Evolutionary conservation across 2,888 invertebrate species (phyloP), one percentile per base, ranked within the genome.

Genomic region (Cheilosia grossa): DNA sequence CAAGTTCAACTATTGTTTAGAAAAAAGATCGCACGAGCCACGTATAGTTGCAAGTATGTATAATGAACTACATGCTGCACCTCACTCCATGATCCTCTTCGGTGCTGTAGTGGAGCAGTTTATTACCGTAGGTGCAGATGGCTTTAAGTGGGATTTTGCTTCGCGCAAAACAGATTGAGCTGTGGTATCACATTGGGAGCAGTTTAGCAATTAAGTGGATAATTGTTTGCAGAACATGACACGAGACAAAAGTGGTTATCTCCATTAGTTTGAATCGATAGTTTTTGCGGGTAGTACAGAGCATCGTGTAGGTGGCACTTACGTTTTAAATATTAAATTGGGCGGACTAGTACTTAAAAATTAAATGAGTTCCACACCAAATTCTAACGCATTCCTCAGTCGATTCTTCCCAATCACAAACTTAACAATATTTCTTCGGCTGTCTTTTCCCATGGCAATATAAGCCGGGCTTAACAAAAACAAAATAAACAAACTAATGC

Each of bases 1-100:
- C 64, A 79, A 73, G 42, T 69, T 80, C 61, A 75, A 53, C 80
- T 74, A 81, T 85, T 85, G 80, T 80, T 80, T 66, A 17, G 58
- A 19, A 40, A 19, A 54, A 70, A 70, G 59, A 72, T 81, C 75
- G 72, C 85, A 85, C 80, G 80, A 75, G 66, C 64, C 70, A 51
- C 24, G 2, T 19, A 27, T 7, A 47, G 47, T 10, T 47, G 19
- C 47, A 47, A 19, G 15, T 24, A 51, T 27, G 27, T 9, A 2
- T 24, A 24, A 24, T 24, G 24, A 2, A 24, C 24, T 24, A 44
- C 17, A 17, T 21, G 24, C 37, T 64, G 27, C 15, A 64, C 10
- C 44, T 7, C 24, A 33, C 33, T 19, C 9, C 47, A 33, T 54
- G 53, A 72, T 72, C 59, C 10, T 53, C 70, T 42, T 24, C 66